phyloP scores from a whole-genome alignment of 2,888 invertebrate genomes.

The Drosophila picticornis region DNA sequence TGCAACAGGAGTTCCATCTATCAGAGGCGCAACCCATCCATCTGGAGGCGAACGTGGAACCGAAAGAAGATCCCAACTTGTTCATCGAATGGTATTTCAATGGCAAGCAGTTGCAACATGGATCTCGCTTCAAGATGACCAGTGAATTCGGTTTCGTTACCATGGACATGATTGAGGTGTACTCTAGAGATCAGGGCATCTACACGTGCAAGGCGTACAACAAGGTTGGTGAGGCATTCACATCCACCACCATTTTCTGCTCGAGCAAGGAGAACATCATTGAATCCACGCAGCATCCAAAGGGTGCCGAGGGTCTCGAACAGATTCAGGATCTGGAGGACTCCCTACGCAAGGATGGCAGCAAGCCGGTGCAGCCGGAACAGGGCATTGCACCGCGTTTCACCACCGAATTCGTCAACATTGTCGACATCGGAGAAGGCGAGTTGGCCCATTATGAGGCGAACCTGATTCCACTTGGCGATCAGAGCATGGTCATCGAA shows the following conservation, averaged over 20 bases:
- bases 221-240: constrained; percentile 95
- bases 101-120: constrained; percentile 94
- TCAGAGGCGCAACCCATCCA: constrained; percentile 94
- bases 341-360: constrained; percentile 90
- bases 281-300: constrained; percentile 96
- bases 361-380: constrained; percentile 89
- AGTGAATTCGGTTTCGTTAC: constrained; percentile 99
- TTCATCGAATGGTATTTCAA: constrained; percentile 98
- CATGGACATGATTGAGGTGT: constrained; percentile 95
- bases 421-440: constrained; percentile 95
- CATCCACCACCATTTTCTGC: constrained; percentile 95
- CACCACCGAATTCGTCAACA: constrained; percentile 93
- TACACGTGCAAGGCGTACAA: constrained; percentile 97
- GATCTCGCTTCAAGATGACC: constrained; percentile 95
- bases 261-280: constrained; percentile 93
- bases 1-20: constrained; percentile 92
- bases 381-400: constrained; percentile 94
- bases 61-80: constrained; percentile 95
- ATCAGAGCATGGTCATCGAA: constrained; percentile 97
- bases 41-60: constrained; percentile 97
- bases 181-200: constrained; percentile 96
- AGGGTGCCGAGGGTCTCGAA: constrained; percentile 96
- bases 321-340: constrained; percentile 96
- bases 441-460: constrained; percentile 99
- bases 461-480: constrained; percentile 96